Evolutionary conservation across 2,113 vertebrate species (phyloP).

Genomic region (Rhinopomastus cyanomelas): DNA sequence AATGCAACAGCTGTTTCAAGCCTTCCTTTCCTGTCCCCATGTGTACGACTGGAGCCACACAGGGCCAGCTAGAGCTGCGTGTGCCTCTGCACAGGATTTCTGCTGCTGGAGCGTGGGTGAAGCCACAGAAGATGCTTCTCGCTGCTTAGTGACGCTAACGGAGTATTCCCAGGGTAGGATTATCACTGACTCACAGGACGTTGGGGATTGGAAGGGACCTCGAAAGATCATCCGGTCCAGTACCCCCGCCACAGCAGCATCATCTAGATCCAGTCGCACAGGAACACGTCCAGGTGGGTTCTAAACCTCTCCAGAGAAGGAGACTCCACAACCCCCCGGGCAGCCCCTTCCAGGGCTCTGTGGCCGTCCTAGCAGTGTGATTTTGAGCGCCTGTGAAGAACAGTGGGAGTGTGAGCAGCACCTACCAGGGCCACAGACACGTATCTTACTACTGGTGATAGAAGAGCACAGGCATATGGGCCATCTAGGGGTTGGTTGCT

Average conservation of each 20-base stretch:
- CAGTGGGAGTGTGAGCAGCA: background rate
- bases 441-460: background rate
- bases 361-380: background rate
- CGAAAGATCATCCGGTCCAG: too few species aligned
- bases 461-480: background rate
- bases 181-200: too few species aligned
- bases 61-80: background rate
- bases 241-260: too few species aligned
- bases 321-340: too few species aligned
- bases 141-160: background rate
- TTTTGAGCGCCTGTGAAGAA: background rate
- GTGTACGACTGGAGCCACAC: background rate
- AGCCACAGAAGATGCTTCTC: background rate
- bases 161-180: background rate
- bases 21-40: background rate
- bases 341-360: too few species aligned
- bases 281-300: too few species aligned
- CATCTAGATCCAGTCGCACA: too few species aligned
- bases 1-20: background rate
- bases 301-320: too few species aligned
- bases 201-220: too few species aligned
- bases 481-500: conserved; percentile 33
- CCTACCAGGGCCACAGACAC: background rate
- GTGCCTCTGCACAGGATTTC: background rate
- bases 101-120: background rate